Evolutionary conservation across 2,888 invertebrate genomes (phyloP).

Genomic region (Cybosia mesomella): DNA sequence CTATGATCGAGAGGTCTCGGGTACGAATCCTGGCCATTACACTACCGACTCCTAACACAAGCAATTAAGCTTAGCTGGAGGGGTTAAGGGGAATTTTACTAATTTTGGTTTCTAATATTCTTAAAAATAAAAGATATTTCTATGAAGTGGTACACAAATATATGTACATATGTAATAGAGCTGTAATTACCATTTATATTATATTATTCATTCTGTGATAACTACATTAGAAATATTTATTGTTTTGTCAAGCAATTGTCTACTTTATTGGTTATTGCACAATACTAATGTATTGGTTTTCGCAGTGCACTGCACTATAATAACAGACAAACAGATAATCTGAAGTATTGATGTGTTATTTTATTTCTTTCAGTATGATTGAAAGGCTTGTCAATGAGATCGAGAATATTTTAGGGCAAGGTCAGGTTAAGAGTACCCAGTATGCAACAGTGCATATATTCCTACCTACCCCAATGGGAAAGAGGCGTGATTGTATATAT

Average conservation of each 20-base stretch:
- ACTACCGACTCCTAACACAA: too few relatives aligned
- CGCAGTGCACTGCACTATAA: not conserved
- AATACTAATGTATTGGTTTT: constrained; percentile 1
- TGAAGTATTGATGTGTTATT: not conserved
- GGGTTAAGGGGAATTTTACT: too few relatives aligned
- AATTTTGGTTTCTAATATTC: too few relatives aligned
- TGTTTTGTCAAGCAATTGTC: not conserved
- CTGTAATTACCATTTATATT: constrained; percentile 1
- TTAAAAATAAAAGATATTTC: too few relatives aligned
- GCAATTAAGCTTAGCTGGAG: too few relatives aligned
- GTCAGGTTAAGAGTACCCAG: not conserved
- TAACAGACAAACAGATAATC: not conserved
- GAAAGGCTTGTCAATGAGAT: not conserved
- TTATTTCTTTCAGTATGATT: not conserved
- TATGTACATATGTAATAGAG: not conserved
- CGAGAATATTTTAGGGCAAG: not conserved
- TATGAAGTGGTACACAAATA: too few relatives aligned
- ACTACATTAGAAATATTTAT: not conserved
- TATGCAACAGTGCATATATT: too few relatives aligned
- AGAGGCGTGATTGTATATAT: too few relatives aligned
- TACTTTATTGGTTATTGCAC: constrained; percentile 3
- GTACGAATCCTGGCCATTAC: too few relatives aligned
- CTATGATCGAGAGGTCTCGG: too few relatives aligned
- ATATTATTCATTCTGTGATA: not conserved
- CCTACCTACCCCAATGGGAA: too few relatives aligned